Conservation (phyloP, 2,888 invertebrate genomes). For the Julus scandinavius region DNA sequence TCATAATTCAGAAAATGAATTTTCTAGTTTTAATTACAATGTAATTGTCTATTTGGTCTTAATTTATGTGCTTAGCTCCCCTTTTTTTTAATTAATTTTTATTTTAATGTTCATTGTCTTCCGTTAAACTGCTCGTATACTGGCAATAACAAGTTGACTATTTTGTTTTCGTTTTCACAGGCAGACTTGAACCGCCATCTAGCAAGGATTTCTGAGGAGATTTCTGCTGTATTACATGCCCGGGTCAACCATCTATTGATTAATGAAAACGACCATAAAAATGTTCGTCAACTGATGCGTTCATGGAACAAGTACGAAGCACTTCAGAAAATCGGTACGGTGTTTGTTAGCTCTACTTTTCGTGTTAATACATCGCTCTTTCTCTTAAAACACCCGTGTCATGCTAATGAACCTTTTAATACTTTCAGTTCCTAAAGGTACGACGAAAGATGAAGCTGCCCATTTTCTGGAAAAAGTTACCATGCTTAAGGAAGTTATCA, state of each 20-base stretch:
- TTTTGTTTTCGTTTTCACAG: conserved; percentile 66
- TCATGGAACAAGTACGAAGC: conserved; percentile 59
- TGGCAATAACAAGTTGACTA: background rate
- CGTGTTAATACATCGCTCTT: background rate
- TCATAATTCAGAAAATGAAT: too few species aligned
- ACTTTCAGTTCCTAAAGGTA: conserved; percentile 6
- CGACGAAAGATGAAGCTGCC: conserved; percentile 32
- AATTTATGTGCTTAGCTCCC: background rate
- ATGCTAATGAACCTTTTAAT: conserved; percentile 1
- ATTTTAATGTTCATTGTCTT: background rate
- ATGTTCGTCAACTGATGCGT: conserved; percentile 59
- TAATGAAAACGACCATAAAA: conserved; percentile 52
- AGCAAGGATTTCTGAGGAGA: conserved; percentile 74
- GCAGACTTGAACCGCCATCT: conserved; percentile 78
- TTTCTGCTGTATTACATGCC: conserved; percentile 71
- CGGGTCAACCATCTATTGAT: conserved; percentile 66
- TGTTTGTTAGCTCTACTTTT: background rate
- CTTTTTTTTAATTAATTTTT: background rate
- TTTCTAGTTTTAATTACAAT: background rate
- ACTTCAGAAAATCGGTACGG: conserved; percentile 61
- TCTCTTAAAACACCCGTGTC: background rate
- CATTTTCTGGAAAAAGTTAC: conserved; percentile 40
- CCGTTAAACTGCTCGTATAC: background rate
- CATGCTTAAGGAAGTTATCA: conserved; percentile 10
- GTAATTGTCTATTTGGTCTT: background rate